Conservation (phyloP, 2,797 vertebrate genomes). For the Poecile montanus region DNA sequence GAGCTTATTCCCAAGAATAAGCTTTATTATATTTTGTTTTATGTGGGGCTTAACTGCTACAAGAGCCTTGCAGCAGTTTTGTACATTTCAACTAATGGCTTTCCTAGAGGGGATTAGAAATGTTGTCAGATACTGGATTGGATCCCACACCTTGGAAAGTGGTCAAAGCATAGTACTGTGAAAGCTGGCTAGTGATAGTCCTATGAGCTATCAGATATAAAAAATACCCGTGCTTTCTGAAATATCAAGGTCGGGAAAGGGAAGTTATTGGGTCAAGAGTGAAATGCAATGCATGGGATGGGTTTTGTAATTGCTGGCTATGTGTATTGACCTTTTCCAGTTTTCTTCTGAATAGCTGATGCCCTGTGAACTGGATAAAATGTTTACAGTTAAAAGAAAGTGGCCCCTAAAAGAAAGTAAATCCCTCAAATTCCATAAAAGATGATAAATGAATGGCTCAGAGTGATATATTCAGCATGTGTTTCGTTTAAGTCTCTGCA, state of each 20-base stretch:
- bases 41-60: not conserved
- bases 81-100: not conserved
- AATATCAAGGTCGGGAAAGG: not conserved
- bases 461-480: not conserved
- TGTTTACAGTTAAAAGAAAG: not conserved
- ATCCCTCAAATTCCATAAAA: not conserved
- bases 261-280: not conserved
- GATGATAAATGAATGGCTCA: not conserved
- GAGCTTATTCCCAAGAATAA: not conserved
- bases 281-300: not conserved
- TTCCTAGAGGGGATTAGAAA: not conserved
- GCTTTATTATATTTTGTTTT: not conserved
- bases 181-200: not conserved
- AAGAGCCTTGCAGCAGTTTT: not conserved
- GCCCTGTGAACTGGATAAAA: slow-evolving; percentile 18
- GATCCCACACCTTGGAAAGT: not conserved
- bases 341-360: not conserved
- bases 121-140: not conserved
- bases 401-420: not conserved
- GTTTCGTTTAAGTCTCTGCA: not conserved
- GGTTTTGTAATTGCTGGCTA: slow-evolving; percentile 42
- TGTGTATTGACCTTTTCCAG: not conserved
- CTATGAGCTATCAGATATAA: not conserved
- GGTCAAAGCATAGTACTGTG: not conserved
- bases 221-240: not conserved